Evolutionary conservation across 1,140 invertebrate genomes (phyloP).

Genomic region (Phymastichus coffea): DNA sequence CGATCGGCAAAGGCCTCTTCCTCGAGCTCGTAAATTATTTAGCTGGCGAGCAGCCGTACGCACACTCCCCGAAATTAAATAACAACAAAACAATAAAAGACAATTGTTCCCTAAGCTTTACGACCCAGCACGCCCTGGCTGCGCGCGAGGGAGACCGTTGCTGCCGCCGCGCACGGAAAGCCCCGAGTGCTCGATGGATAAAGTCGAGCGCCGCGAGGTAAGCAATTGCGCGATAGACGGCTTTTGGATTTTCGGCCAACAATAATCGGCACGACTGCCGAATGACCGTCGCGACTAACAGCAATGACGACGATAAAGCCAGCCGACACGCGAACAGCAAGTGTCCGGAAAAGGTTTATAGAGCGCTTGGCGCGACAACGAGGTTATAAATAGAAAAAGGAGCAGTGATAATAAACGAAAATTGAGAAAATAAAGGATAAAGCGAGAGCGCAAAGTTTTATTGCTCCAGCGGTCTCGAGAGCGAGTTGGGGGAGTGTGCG

Average conservation of each 20-base stretch:
- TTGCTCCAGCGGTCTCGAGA: conserved; percentile 10
- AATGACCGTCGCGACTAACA: too few species aligned
- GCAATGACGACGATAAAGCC: too few species aligned
- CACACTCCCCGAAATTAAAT: conserved; percentile 46
- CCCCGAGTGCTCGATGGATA: too few species aligned
- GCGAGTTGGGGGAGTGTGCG: neutral
- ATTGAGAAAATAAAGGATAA: conserved; percentile 25
- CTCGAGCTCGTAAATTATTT: conserved; percentile 37
- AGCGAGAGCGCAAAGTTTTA: conserved; percentile 17
- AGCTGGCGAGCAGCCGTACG: conserved; percentile 23
- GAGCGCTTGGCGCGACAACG: too few species aligned
- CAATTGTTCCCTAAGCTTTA: conserved; percentile 54
- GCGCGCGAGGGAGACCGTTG: neutral
- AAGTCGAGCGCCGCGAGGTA: too few species aligned
- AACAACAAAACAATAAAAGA: conserved; percentile 55
- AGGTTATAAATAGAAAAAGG: conserved; percentile 13
- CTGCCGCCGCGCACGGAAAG: neutral
- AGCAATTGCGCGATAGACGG: too few species aligned
- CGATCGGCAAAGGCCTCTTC: conserved; percentile 3
- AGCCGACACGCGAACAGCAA: too few species aligned
- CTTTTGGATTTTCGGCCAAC: too few species aligned
- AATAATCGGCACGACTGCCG: too few species aligned
- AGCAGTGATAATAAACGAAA: conserved; percentile 13
- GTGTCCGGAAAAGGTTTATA: too few species aligned
- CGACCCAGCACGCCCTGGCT: too few species aligned